Conservation (phyloP, 2,113 vertebrate species). For the Philantomba maxwellii region DNA sequence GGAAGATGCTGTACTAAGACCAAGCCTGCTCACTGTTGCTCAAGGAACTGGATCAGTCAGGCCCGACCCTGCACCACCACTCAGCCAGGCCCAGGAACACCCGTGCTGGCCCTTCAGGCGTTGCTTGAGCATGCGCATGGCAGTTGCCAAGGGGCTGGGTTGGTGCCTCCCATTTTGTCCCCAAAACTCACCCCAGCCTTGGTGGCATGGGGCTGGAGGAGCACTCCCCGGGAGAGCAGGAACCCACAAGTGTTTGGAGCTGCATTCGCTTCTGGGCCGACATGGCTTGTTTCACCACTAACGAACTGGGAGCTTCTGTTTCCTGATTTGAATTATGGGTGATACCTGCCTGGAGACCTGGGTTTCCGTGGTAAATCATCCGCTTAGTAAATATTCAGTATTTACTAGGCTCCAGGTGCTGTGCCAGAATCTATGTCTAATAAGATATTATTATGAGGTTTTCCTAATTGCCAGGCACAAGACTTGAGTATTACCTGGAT, state of each 20-base stretch:
- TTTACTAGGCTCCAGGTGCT: background rate
- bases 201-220: slow-evolving; percentile 23
- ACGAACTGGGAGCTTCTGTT: background rate
- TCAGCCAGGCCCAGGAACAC: background rate
- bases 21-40: background rate
- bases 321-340: background rate
- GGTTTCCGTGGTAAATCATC: background rate
- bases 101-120: background rate
- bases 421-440: background rate
- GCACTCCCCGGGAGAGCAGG: slow-evolving; percentile 24
- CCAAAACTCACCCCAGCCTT: background rate
- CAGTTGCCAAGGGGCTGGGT: background rate
- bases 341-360: background rate
- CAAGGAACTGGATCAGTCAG: background rate
- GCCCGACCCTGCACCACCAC: fast-evolving
- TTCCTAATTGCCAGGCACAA: background rate
- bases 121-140: background rate
- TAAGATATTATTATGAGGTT: background rate
- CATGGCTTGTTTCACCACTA: background rate
- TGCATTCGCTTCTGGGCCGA: background rate
- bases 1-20: background rate
- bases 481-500: background rate
- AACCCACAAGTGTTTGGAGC: background rate
- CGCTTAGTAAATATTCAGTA: background rate
- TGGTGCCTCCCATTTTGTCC: background rate